Evolutionary conservation across 2,888 invertebrate species (phyloP).

Genomic region (Drosophila longiperda): DNA sequence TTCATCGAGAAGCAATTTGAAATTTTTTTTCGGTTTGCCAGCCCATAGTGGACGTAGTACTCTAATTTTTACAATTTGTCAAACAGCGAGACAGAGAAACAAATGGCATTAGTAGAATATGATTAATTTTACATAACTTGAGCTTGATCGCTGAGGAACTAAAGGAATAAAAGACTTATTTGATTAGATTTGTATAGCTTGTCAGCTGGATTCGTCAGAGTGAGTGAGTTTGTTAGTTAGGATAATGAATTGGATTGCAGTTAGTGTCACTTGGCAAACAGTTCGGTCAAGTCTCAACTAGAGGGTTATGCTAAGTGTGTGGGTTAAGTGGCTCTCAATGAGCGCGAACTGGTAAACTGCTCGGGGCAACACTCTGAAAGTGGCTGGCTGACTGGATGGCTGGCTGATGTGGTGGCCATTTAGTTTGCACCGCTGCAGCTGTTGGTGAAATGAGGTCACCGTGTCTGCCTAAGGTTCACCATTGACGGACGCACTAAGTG

Average conservation of each 20-base stretch:
- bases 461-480: slow-evolving; percentile 45
- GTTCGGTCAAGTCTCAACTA: slow-evolving; percentile 26
- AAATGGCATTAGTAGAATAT: not conserved
- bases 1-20: not conserved
- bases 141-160: not conserved
- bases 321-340: slow-evolving; percentile 46
- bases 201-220: not conserved
- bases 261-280: slow-evolving; percentile 31
- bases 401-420: slow-evolving; percentile 41
- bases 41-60: not conserved
- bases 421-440: slow-evolving; percentile 21
- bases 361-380: slow-evolving; percentile 25
- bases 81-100: not conserved
- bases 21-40: not conserved
- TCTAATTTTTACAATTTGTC: too few species aligned
- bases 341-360: slow-evolving; percentile 13
- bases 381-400: slow-evolving; percentile 31
- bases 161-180: not conserved
- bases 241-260: slow-evolving; percentile 24
- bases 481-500: slow-evolving; percentile 39
- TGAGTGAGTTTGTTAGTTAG: slow-evolving; percentile 15
- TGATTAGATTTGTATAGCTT: not conserved
- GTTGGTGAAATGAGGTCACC: slow-evolving; percentile 44
- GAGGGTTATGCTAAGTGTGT: slow-evolving; percentile 24
- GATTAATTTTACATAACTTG: not conserved